Conservation (phyloP, 2,797 vertebrate species). For the Lates japonicus region DNA sequence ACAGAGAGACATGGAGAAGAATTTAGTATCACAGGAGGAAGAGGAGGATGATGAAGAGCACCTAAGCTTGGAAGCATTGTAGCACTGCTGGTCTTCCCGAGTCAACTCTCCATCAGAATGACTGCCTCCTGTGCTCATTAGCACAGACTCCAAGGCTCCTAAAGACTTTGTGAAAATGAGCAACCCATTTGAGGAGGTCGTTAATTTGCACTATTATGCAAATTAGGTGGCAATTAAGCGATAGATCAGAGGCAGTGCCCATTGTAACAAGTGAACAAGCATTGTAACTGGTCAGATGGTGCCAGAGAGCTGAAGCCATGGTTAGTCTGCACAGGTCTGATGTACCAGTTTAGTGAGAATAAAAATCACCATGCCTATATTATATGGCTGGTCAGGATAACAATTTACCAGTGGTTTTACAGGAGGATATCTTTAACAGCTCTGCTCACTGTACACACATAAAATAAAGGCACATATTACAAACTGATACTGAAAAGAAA, state of each 20-base stretch:
- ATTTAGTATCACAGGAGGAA: conserved; percentile 77
- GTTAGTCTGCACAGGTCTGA: conserved; percentile 59
- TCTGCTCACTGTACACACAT: conserved; percentile 4
- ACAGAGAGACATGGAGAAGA: conserved; percentile 49
- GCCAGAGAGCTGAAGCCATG: conserved; percentile 71
- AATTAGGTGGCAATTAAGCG: conserved; percentile 92
- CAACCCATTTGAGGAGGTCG: conserved; percentile 91
- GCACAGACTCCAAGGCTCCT: conserved; percentile 91
- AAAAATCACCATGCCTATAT: conserved; percentile 46
- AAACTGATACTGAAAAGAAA: conserved; percentile 18
- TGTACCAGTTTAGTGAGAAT: conserved; percentile 52
- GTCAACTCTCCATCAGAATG: conserved; percentile 88
- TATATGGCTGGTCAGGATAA: conserved; percentile 32
- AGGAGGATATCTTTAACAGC: conserved; percentile 2
- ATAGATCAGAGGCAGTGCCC: conserved; percentile 89
- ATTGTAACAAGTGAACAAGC: conserved; percentile 90
- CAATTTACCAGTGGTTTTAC: conserved; percentile 25
- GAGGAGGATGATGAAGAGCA: conserved; percentile 78
- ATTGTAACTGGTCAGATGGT: conserved; percentile 87
- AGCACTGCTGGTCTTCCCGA: conserved; percentile 77
- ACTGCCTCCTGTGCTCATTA: conserved; percentile 91
- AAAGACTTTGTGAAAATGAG: conserved; percentile 94
- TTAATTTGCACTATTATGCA: conserved; percentile 94
- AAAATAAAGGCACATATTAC: conserved; percentile 2
- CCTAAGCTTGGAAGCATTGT: conserved; percentile 82